Base-by-base conservation (phyloP, 2,888 invertebrate genomes). In the Eutolmus rufibarbis region DNA sequence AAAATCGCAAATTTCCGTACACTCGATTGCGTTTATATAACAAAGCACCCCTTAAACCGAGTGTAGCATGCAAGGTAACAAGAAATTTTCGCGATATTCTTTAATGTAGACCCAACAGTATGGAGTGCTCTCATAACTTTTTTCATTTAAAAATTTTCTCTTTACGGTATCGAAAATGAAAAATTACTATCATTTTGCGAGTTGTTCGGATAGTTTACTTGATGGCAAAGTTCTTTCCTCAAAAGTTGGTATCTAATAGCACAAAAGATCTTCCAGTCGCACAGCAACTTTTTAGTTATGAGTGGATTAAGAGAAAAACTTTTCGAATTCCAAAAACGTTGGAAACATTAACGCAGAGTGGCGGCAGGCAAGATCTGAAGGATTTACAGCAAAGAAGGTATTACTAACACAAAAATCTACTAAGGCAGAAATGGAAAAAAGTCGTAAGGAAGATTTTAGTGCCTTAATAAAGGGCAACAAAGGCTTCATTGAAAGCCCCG, bases 401-500 rank as follows among this genome's bases (percentile, higher is more conserved):
- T 46, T 19, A 19, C n/a, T 19, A 78, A 40, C 79, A 81, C n/a
- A 51, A 46, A 81, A 81, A 81, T 40, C 34, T 81, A 81, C 51
- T 81, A 56, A 56, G 56, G 34, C 28, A 81, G 56, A 85, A 89
- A 89, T 88, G 87, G 82, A 88, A 88, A 86, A 88, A 88, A 87
- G 82, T 87, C 88, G 86, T 88, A 87, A 86, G 79, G 79, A 88
- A 88, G 88, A 87, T 91, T 92, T 92, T 91, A 92, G 90, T 91
- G 90, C 90, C 90, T 90, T 91, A 91, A 92, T 91, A 92, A 92
- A 91, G 91, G 90, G 89, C 90, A 91, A 91, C 91, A 91, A 91
- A 88, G 90, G 90, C 90, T 90, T 90, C 87, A 89, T 89, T 88
- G 89, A 86, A 87, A 88, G 77, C 79, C 86, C 40, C 37, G 90